Conservation (phyloP, 2,888 invertebrate genomes). For the Brachynemurus nebulosus region DNA sequence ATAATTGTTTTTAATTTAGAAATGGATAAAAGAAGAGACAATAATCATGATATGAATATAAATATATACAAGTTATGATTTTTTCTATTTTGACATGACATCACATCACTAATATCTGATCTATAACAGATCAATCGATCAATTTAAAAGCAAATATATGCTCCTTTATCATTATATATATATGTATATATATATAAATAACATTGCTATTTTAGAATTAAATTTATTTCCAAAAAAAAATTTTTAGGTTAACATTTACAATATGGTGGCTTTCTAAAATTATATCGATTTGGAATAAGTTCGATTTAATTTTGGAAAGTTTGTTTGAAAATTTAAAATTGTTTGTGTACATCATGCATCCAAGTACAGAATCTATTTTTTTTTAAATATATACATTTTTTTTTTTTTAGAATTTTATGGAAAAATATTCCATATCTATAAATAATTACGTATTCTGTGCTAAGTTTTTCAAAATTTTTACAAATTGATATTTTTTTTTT, state of each 20-base stretch:
- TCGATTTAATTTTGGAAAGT: background rate
- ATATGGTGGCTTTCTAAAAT: background rate
- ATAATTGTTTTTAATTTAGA: conserved; percentile 53
- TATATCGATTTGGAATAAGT: background rate
- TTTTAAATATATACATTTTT: background rate
- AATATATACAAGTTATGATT: conserved; percentile 38
- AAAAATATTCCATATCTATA: conserved; percentile 5
- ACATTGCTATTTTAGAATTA: conserved; percentile 2
- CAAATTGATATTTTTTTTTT: conserved; percentile 15
- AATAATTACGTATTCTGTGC: conserved; percentile 4
- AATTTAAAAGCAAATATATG: conserved; percentile 8
- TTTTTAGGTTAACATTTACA: background rate
- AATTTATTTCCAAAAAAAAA: background rate
- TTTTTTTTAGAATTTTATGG: conserved; percentile 1
- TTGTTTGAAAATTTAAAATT: background rate
- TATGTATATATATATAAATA: conserved; percentile 4
- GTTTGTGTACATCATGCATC: background rate
- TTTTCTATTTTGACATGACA: conserved; percentile 17
- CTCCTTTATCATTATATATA: conserved; percentile 5
- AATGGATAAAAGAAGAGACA: conserved; percentile 64
- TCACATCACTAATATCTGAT: conserved; percentile 25
- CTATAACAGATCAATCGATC: conserved; percentile 21
- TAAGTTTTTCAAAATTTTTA: conserved; percentile 11
- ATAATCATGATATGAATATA: conserved; percentile 52
- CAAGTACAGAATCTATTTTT: no score